Percentiles rank a stretch among this genome's conserved stretches.
Conservation (phyloP, 2,888 invertebrate species). For the Eupithecia vulgata region DNA sequence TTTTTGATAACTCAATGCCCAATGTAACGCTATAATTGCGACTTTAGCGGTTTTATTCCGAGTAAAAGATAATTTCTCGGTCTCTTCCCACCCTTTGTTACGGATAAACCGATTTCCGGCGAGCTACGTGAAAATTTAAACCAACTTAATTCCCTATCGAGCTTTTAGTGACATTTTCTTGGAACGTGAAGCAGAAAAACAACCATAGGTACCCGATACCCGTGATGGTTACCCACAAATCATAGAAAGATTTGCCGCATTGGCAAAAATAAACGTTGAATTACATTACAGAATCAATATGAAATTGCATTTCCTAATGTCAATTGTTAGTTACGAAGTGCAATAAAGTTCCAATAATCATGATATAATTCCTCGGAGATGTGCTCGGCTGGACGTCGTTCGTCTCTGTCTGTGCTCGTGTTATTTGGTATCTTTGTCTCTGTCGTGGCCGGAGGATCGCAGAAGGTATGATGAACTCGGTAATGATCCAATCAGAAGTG, state of each 20-base stretch:
- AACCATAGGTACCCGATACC: conserved; percentile 55
- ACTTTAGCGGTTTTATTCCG: conserved; percentile 80
- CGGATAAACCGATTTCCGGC: conserved; percentile 79
- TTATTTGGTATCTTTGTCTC: conserved; percentile 58
- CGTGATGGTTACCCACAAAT: conserved; percentile 80
- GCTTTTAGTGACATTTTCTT: conserved; percentile 82
- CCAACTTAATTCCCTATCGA: conserved; percentile 79
- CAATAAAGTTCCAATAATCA: conserved; percentile 85
- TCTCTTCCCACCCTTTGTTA: conserved; percentile 81
- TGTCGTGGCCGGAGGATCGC: conserved; percentile 77
- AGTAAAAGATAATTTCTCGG: conserved; percentile 81
- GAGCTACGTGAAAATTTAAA: conserved; percentile 81
- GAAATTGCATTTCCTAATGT: conserved; percentile 85
- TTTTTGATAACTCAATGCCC: conserved; percentile 81
- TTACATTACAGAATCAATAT: conserved; percentile 83
- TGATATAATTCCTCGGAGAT: conserved; percentile 82
- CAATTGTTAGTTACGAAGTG: conserved; percentile 84
- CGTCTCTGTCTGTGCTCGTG: conserved; percentile 54
- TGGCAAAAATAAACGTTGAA: conserved; percentile 81
- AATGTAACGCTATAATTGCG: conserved; percentile 81
- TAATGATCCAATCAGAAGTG: conserved; percentile 85
- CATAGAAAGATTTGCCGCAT: conserved; percentile 82
- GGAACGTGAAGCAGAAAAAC: conserved; percentile 76
- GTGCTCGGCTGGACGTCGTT: conserved; percentile 62
- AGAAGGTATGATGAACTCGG: conserved; percentile 84